phyloP scores from a whole-genome alignment of 1,140 invertebrate genomes.

The Trichogramma pretiosum region DNA sequence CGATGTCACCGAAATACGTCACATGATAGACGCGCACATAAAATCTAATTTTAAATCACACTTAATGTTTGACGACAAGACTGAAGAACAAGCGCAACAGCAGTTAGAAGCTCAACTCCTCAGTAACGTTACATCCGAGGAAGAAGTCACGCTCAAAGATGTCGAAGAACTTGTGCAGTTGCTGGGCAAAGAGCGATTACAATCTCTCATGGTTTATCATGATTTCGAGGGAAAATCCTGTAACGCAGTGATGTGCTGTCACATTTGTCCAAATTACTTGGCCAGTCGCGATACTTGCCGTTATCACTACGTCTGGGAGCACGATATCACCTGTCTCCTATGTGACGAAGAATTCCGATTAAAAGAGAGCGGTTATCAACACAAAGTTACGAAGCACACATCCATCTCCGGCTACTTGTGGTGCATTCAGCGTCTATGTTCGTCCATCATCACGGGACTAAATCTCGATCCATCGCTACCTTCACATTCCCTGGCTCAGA shows the following conservation, averaged over 20 bases:
- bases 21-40: slow-evolving; percentile 23
- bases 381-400: slow-evolving; percentile 19
- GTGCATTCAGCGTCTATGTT: slow-evolving; percentile 19
- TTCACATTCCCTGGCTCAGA: slow-evolving; percentile 5
- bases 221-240: slow-evolving; percentile 14
- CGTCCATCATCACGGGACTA: slow-evolving; percentile 12
- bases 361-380: slow-evolving; percentile 15
- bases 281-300: slow-evolving; percentile 16
- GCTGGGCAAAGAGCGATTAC: slow-evolving; percentile 17
- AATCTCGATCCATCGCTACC: slow-evolving; percentile 7
- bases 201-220: slow-evolving; percentile 21
- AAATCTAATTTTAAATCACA: slow-evolving; percentile 5
- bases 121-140: neutral
- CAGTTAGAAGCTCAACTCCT: no score
- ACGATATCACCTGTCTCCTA: slow-evolving; percentile 20
- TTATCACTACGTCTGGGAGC: slow-evolving; percentile 18
- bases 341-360: slow-evolving; percentile 18
- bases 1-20: slow-evolving; percentile 19
- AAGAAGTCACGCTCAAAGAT: slow-evolving; percentile 17
- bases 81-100: no score
- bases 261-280: slow-evolving; percentile 15
- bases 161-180: slow-evolving; percentile 17
- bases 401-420: slow-evolving; percentile 22
- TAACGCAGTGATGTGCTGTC: slow-evolving; percentile 12
- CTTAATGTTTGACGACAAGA: no score